These are phyloP conservation scores for Podarcis raffonei DNA, from an alignment of 2,113 vertebrate species.

Conservation along the genomic window DNA sequence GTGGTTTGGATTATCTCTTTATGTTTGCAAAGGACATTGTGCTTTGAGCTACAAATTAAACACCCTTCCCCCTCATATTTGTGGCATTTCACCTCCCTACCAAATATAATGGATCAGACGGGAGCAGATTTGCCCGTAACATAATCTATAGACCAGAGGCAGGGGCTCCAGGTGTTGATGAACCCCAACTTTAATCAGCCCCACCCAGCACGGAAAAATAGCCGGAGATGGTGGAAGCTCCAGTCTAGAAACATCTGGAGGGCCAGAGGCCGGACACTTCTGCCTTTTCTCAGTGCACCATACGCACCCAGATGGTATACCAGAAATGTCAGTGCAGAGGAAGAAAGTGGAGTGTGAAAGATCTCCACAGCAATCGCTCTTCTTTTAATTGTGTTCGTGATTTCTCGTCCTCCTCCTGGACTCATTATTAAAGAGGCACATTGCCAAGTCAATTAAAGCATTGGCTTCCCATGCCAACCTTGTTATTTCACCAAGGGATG, in stretches of 20 bases:
- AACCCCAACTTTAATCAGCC: too few species aligned
- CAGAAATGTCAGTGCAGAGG: background rate
- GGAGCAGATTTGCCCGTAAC: too few species aligned
- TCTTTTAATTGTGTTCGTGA: background rate
- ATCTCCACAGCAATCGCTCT: background rate
- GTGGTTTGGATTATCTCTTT: too few species aligned
- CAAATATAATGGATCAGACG: too few species aligned
- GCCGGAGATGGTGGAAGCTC: too few species aligned
- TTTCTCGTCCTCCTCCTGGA: conserved; percentile 15
- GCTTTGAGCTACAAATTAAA: too few species aligned
- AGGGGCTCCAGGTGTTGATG: too few species aligned
- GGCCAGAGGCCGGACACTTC: too few species aligned
- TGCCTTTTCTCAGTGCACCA: background rate
- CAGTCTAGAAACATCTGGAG: too few species aligned
- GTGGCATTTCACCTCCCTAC: background rate
- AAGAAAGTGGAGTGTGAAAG: rapidly evolving
- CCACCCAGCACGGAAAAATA: too few species aligned
- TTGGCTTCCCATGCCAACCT: conserved; percentile 38
- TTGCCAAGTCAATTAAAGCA: conserved; percentile 64
- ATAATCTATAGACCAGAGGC: background rate
- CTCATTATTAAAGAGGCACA: conserved; percentile 43
- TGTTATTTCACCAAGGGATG: conserved; percentile 45
- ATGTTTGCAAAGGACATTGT: too few species aligned
- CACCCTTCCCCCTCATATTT: too few species aligned
- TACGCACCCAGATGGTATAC: background rate